Evolutionary conservation across 2,113 vertebrate species (phyloP).

Genomic region (Gorsachius goisagi): DNA sequence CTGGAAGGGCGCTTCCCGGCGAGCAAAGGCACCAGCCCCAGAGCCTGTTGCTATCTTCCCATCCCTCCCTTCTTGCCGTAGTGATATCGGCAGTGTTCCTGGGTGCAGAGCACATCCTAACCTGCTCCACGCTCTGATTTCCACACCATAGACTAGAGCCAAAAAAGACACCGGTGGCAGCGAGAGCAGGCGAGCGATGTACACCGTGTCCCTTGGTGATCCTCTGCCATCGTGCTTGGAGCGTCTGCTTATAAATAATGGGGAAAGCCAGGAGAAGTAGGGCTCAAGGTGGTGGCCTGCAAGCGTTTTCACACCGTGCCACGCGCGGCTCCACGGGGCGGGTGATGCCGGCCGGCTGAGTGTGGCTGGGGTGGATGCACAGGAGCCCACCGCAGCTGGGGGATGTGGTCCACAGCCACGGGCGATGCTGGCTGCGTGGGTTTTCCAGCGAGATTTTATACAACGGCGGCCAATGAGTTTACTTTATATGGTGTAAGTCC

Average conservation of each 20-base stretch:
- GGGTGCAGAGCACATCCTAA: background rate
- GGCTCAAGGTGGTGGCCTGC: background rate
- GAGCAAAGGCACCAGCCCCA: background rate
- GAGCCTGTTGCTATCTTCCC: fast-evolving
- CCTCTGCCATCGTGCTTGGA: fast-evolving
- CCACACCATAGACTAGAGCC: fast-evolving
- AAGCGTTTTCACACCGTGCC: fast-evolving
- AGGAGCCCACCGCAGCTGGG: background rate
- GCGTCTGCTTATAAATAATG: fast-evolving
- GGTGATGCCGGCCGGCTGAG: background rate
- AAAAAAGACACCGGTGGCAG: background rate
- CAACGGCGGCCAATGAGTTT: background rate
- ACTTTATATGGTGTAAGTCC: background rate
- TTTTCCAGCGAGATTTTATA: background rate
- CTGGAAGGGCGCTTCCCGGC: fast-evolving
- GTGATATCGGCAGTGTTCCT: fast-evolving
- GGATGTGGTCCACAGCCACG: background rate
- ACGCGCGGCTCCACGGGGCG: fast-evolving
- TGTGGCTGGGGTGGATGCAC: fast-evolving
- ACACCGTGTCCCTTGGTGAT: fast-evolving
- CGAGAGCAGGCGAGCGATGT: fast-evolving
- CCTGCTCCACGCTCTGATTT: background rate
- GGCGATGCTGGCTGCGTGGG: background rate
- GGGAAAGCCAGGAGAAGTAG: background rate
- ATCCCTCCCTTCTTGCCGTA: background rate